A percentile compares a stretch with the other conserved stretches of the same genome.
Conservation (phyloP, 1,140 invertebrate species). For the Coptotermes formosanus region DNA sequence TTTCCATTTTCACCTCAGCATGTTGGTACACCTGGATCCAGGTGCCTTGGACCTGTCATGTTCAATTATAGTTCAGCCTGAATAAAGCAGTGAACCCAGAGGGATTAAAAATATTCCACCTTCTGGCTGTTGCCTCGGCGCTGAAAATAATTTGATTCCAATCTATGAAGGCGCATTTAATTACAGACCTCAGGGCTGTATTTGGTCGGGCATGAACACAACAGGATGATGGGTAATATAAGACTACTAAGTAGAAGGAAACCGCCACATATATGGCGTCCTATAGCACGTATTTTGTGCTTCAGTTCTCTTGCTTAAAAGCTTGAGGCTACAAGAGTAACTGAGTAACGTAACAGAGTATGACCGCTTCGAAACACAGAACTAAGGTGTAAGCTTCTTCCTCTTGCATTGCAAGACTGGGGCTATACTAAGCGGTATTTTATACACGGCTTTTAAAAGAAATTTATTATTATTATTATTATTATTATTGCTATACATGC, state of each 20-base stretch:
- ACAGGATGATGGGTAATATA: neutral
- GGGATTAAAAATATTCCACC: constrained; percentile 19
- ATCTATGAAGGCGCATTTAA: constrained; percentile 25
- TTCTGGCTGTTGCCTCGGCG: constrained; percentile 8
- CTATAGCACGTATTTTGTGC: neutral
- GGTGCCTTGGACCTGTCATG: neutral
- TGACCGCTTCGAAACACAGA: too few species aligned
- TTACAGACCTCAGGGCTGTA: constrained; percentile 24
- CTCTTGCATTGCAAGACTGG: too few species aligned
- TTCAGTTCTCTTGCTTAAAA: neutral
- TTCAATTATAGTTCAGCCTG: constrained; percentile 23
- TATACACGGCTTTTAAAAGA: too few species aligned
- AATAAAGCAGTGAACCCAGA: neutral
- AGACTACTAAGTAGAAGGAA: constrained; percentile 8
- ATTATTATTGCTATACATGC: too few species aligned
- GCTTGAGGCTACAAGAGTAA: neutral
- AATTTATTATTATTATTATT: too few species aligned
- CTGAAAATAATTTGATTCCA: constrained; percentile 26
- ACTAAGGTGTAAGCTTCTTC: too few species aligned
- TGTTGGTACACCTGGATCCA: neutral
- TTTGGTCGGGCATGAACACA: constrained; percentile 11
- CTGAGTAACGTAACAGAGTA: too few species aligned
- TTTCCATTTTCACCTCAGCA: neutral
- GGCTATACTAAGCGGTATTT: too few species aligned
- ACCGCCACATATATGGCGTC: neutral